These are phyloP conservation scores for Apostichopus californicus DNA, from an alignment of 35 echinoderm and acorn worm species.

Conservation along the genomic window DNA sequence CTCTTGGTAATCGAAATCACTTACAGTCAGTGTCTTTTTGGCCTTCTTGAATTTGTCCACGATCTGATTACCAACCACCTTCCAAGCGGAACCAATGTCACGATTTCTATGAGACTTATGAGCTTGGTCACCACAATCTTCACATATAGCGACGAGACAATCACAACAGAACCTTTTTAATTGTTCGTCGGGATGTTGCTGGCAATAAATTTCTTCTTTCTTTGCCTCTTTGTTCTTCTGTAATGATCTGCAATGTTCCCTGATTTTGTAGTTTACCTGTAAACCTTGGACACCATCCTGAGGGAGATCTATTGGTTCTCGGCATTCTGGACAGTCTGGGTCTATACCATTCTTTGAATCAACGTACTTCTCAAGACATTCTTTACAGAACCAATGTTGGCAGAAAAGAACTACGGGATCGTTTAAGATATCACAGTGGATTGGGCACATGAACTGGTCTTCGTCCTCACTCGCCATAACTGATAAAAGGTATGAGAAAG, in stretches of 20 bases:
- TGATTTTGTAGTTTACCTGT: not conserved
- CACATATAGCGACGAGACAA: slow-evolving; percentile 8
- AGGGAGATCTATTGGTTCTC: slow-evolving; percentile 32
- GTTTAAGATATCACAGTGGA: slow-evolving; percentile 17
- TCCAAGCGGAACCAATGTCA: slow-evolving; percentile 29
- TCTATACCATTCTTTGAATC: slow-evolving; percentile 15
- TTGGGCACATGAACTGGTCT: slow-evolving; percentile 22
- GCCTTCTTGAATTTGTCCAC: not conserved
- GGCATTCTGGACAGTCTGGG: slow-evolving; percentile 33
- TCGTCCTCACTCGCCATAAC: slow-evolving; percentile 7
- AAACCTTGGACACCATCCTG: slow-evolving; percentile 4
- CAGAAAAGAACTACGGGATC: slow-evolving; percentile 33
- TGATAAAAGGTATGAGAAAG: not conserved
- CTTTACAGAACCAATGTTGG: slow-evolving; percentile 45
- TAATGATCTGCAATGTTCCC: slow-evolving; percentile 13
- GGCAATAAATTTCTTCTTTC: not conserved
- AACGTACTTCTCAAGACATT: not conserved
- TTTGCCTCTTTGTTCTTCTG: not conserved
- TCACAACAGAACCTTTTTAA: slow-evolving; percentile 25
- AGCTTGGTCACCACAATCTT: slow-evolving; percentile 10
- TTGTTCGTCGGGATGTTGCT: not conserved
- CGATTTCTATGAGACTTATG: not conserved
- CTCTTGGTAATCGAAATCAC: not conserved
- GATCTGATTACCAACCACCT: not conserved
- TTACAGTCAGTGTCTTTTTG: not conserved